Conservation (phyloP, 2,113 vertebrate species). For the Fregetta grallaria region DNA sequence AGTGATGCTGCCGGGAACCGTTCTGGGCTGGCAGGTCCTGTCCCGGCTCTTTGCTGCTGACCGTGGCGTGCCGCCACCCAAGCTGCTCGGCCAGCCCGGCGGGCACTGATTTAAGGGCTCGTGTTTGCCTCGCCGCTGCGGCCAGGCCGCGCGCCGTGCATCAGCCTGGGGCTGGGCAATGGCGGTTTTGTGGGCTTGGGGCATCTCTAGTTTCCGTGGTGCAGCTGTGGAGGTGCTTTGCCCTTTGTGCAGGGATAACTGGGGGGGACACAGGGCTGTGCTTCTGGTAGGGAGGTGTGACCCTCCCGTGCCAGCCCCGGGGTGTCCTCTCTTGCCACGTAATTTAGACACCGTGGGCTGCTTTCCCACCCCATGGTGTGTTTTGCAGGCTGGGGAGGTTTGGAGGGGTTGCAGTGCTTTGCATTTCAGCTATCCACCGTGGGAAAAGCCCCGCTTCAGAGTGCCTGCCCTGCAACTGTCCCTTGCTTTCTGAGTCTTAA, state of each 20-base stretch:
- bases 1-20: background rate
- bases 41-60: background rate
- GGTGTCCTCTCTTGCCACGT: background rate
- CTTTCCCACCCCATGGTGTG: background rate
- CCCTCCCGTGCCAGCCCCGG: background rate
- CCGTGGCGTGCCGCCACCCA: fast-evolving
- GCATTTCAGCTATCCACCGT: fast-evolving
- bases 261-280: background rate
- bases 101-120: background rate
- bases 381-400: background rate
- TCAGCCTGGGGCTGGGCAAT: background rate
- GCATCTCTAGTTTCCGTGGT: background rate
- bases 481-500: background rate
- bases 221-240: background rate
- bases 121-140: fast-evolving
- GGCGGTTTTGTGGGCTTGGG: background rate
- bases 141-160: no score
- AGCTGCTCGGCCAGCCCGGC: fast-evolving
- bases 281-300: background rate
- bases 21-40: background rate
- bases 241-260: background rate
- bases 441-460: background rate
- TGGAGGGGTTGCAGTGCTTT: background rate
- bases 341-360: fast-evolving
- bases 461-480: fast-evolving